phyloP scores from a whole-genome alignment of 2,797 vertebrate species.

The Gymnoscopelus braueri region DNA sequence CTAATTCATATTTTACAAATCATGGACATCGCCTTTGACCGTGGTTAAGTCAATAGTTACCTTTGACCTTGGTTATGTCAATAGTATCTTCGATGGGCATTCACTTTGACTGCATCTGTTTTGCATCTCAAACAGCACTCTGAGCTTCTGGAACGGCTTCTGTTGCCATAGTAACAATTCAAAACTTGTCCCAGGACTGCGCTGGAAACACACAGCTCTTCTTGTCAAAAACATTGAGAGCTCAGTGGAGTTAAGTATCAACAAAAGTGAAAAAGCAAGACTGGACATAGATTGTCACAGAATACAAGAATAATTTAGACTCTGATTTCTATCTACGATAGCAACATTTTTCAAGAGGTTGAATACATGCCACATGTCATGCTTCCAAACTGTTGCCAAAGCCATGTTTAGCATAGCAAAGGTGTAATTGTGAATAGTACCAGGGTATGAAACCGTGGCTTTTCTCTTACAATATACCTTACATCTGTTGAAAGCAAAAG shows the following conservation, averaged over 20 bases:
- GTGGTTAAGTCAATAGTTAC: too few relatives aligned
- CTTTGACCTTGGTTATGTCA: slow-evolving; percentile 29
- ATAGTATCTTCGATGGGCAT: background rate
- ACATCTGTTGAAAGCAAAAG: too few relatives aligned
- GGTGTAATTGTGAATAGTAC: background rate
- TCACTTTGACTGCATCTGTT: slow-evolving; percentile 27
- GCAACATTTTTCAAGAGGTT: too few relatives aligned
- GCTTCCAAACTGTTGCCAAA: background rate
- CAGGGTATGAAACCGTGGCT: too few relatives aligned
- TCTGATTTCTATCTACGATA: too few relatives aligned
- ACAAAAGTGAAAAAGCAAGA: background rate
- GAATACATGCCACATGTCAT: too few relatives aligned
- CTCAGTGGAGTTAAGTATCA: slow-evolving; percentile 2
- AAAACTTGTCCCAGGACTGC: slow-evolving; percentile 42
- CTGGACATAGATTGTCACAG: background rate
- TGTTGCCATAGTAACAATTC: slow-evolving; percentile 51
- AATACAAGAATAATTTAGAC: too few relatives aligned
- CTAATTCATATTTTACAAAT: too few relatives aligned
- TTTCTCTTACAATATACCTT: too few relatives aligned
- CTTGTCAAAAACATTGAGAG: slow-evolving; percentile 18
- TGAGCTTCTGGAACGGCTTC: slow-evolving; percentile 24
- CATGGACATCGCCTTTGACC: too few relatives aligned
- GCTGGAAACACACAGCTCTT: slow-evolving; percentile 2
- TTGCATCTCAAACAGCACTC: slow-evolving; percentile 53
- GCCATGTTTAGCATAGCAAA: background rate